Conservation (phyloP, 2,888 invertebrate genomes). For the Ischnus inquisitorius region DNA sequence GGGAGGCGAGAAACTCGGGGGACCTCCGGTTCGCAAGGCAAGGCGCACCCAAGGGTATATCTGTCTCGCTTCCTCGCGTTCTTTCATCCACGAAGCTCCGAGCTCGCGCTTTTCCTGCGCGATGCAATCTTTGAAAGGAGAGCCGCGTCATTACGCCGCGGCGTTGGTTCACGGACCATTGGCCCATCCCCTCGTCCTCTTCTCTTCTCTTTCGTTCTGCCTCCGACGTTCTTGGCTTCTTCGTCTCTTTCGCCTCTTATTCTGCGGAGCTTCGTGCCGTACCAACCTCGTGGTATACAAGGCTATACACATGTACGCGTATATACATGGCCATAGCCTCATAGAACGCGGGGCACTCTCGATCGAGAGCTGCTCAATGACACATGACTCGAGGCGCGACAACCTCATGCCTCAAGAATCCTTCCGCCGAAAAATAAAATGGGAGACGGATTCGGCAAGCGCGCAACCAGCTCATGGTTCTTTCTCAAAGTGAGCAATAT, state of each 20-base stretch:
- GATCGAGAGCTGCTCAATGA: slow-evolving; percentile 82
- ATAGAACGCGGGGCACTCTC: slow-evolving; percentile 76
- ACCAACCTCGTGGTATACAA: slow-evolving; percentile 64
- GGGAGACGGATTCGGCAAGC: slow-evolving; percentile 43
- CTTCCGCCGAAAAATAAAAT: slow-evolving; percentile 55
- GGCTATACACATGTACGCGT: slow-evolving; percentile 36
- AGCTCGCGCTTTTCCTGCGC: slow-evolving; percentile 83
- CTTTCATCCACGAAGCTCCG: slow-evolving; percentile 44
- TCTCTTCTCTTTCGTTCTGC: slow-evolving; percentile 72
- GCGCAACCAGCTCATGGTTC: slow-evolving; percentile 44
- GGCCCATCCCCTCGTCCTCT: slow-evolving; percentile 79
- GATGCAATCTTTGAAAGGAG: slow-evolving; percentile 86
- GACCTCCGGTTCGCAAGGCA: slow-evolving; percentile 54
- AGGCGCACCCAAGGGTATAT: slow-evolving; percentile 41
- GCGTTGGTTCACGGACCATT: slow-evolving; percentile 85
- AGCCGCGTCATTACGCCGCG: slow-evolving; percentile 85
- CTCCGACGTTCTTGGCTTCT: slow-evolving; percentile 70
- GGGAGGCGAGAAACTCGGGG: slow-evolving; percentile 72
- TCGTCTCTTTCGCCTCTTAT: slow-evolving; percentile 76
- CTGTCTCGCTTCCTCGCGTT: slow-evolving; percentile 38
- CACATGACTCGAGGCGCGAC: slow-evolving; percentile 83
- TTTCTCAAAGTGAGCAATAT: neutral
- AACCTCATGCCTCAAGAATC: slow-evolving; percentile 62
- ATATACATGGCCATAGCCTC: slow-evolving; percentile 31
- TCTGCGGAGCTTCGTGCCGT: slow-evolving; percentile 62